A percentile compares a stretch with the other conserved stretches of the same genome.
These are phyloP conservation scores for Misgurnus mizolepis DNA, from an alignment of 2,113 vertebrate genomes.

Conservation along the genomic window DNA sequence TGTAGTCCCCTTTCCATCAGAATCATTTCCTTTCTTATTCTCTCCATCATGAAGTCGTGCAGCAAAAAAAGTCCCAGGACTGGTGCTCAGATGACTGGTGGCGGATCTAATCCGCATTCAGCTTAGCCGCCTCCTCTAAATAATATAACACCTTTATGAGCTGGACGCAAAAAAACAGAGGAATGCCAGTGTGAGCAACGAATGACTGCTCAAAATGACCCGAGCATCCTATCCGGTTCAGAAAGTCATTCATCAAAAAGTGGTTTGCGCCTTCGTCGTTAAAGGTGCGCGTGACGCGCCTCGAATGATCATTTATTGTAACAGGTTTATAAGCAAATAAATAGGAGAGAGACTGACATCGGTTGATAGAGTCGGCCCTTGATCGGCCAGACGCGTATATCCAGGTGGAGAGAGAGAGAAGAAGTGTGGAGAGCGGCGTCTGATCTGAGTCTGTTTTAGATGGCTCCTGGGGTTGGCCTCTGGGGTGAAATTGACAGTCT, in stretches of 20 bases:
- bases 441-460: conserved; percentile 87
- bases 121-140: conserved; percentile 88
- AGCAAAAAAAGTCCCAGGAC: conserved; percentile 82
- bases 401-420: conserved; percentile 93
- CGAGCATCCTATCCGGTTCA: conserved; percentile 89
- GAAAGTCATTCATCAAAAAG: conserved; percentile 99
- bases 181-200: conserved; percentile 89
- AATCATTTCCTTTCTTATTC: conserved; percentile 99
- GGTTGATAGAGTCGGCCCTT: conserved; percentile 98
- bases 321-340: conserved; percentile 99
- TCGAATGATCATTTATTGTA: conserved; percentile 99
- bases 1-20: conserved; percentile 99
- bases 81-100: conserved; percentile 88
- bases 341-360: conserved; percentile 97
- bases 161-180: conserved; percentile 84
- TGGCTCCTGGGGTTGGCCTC: conserved; percentile 98
- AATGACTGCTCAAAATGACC: conserved; percentile 96
- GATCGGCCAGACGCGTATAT: conserved; percentile 98
- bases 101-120: conserved; percentile 94
- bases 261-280: conserved; percentile 87
- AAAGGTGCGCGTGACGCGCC: conserved; percentile 96
- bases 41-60: conserved; percentile 98
- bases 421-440: conserved; percentile 87
- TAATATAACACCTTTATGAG: conserved; percentile 91
- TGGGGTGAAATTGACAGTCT: conserved; percentile 99